Evolutionary conservation across 2,888 invertebrate species (phyloP).

Genomic region (Coleophora flavipennella): DNA sequence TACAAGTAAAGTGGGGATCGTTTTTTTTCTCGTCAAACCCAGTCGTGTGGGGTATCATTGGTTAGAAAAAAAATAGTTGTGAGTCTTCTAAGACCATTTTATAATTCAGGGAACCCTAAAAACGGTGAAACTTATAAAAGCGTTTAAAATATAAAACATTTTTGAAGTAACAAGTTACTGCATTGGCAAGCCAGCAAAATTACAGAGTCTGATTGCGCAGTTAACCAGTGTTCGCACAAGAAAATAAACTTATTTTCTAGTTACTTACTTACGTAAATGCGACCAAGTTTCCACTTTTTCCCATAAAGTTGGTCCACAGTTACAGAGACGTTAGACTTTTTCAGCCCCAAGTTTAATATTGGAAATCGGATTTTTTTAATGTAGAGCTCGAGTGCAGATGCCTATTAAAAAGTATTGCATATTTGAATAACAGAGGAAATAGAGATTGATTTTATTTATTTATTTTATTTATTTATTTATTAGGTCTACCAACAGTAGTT

Average conservation of each 20-base stretch:
- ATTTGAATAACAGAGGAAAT: not conserved
- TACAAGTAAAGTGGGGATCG: too few species aligned
- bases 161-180: conserved; percentile 22
- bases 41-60: too few species aligned
- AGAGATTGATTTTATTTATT: not conserved
- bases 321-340: not conserved
- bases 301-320: not conserved
- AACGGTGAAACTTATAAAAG: not conserved
- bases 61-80: too few species aligned
- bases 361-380: not conserved
- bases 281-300: conserved; percentile 19
- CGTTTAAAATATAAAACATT: too few species aligned
- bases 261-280: conserved; percentile 21
- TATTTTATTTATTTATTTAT: too few species aligned
- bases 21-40: too few species aligned
- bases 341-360: not conserved
- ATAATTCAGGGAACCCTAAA: too few species aligned
- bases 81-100: too few species aligned
- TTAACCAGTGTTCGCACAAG: conserved; percentile 26
- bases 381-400: not conserved
- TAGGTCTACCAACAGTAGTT: too few species aligned
- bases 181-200: conserved; percentile 36
- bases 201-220: conserved; percentile 29
- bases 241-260: conserved; percentile 29
- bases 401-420: not conserved